Evolutionary conservation across 2,113 vertebrate genomes (phyloP).

Genomic region (Clupea harengus): DNA sequence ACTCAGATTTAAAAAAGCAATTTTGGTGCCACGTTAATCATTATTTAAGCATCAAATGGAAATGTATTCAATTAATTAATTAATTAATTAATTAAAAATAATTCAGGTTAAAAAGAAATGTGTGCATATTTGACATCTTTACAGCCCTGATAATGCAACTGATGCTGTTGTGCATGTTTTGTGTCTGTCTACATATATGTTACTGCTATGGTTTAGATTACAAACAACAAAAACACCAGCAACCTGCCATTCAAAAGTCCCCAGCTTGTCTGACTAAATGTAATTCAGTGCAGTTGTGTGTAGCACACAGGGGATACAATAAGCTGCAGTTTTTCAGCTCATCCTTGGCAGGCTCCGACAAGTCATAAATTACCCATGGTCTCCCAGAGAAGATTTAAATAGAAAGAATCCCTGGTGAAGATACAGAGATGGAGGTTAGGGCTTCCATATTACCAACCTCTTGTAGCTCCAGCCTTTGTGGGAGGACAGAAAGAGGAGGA

Average conservation of each 20-base stretch:
- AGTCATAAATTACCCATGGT: slow-evolving; percentile 48
- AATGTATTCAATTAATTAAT: background rate
- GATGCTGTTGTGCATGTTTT: background rate
- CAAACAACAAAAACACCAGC: background rate
- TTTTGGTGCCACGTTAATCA: background rate
- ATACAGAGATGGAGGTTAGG: background rate
- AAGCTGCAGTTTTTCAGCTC: slow-evolving; percentile 30
- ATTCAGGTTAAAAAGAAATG: background rate
- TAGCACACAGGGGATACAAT: background rate
- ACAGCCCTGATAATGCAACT: background rate
- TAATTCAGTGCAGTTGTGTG: slow-evolving; percentile 11
- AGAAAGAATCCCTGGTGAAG: slow-evolving; percentile 30
- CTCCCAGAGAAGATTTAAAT: slow-evolving; percentile 22
- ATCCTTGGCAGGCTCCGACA: slow-evolving; percentile 42
- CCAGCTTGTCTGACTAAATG: background rate
- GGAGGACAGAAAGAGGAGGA: slow-evolving; percentile 1
- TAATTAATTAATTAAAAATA: background rate
- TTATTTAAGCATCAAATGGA: background rate
- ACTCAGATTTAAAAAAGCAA: background rate
- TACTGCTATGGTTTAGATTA: background rate
- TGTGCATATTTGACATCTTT: background rate
- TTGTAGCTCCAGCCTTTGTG: background rate
- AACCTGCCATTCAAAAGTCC: background rate
- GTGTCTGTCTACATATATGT: background rate
- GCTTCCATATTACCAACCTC: slow-evolving; percentile 23